Base-by-base conservation (phyloP, 2,888 invertebrate genomes). In the Iselma pallidipennis region DNA sequence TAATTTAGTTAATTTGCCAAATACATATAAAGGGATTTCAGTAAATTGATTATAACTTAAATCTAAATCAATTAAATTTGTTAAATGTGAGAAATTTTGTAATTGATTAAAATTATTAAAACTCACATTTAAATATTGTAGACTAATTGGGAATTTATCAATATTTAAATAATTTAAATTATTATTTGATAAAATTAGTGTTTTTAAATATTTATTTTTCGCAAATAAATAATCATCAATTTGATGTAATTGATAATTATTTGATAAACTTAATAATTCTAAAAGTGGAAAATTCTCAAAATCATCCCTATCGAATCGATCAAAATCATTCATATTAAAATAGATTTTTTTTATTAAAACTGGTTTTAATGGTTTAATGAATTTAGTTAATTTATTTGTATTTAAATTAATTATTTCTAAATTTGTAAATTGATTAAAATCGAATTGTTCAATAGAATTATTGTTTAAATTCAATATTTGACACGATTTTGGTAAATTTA, bases 41-140 rank as follows among this genome's bases (percentile, higher is more conserved):
- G 1, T n/a, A n/a, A 59, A 28, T n/a, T 59, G 21, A 31, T 59
- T 59, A 12, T n/a, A 59, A 37, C 55, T 55, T 5, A 49, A 12
- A 49, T 55, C 49, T 12, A 55, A 19, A n/a, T 19, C 5, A 3
- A 7, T 49, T 23, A 59, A 42, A 49, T 55, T 31, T 0, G 9
- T 12, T 9, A 59, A 50, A 55, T 23, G n/a, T 2, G 55, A 10
- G 9, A 53, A 42, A 33, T 37, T 55, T 10, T 42, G n/a, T 6
- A 51, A 10, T 7, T 25, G 19, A 25, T 19, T 12, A 10, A 59
- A 55, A 49, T 49, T 55, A 37, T 55, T 59, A 21, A n/a, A 14
- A 28, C 21, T 55, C 6, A 50, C 26, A 50, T 28, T 50, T 6
- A 50, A 29, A n/a, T 12, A 3, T 50, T 50, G 16, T 19, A 50